A percentile compares a stretch with the other conserved stretches of the same genome.
phyloP scores from a whole-genome alignment of 1,140 invertebrate genomes.

The Bombus balteatus region DNA sequence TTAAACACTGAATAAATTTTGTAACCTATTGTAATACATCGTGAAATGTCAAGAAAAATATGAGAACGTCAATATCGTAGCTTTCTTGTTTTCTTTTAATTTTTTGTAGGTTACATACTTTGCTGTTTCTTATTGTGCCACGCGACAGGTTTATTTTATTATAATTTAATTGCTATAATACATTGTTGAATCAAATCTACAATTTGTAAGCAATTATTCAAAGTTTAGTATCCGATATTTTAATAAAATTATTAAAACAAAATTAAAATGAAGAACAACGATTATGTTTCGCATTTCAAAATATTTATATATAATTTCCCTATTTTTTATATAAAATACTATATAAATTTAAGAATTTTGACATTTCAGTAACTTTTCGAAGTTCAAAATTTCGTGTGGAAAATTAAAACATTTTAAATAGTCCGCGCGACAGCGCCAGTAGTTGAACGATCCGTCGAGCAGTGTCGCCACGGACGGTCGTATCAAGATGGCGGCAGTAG shows the following conservation, averaged over 20 bases:
- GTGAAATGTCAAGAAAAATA: neutral
- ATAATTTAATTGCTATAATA: too few relatives aligned
- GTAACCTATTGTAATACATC: neutral
- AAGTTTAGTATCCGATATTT: too few relatives aligned
- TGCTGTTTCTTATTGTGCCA: neutral
- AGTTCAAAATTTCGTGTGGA: neutral
- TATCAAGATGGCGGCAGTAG: conserved; percentile 71
- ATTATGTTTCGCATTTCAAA: neutral
- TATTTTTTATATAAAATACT: neutral
- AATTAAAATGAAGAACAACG: neutral
- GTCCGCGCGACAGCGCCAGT: neutral
- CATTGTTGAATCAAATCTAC: neutral
- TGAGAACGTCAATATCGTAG: neutral
- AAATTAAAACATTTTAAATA: neutral
- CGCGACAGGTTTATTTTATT: neutral
- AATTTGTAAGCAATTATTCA: neutral
- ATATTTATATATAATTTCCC: neutral
- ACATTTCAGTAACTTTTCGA: neutral
- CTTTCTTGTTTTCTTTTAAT: neutral
- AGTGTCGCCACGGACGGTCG: conserved; percentile 16
- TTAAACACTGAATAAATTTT: conserved; percentile 8
- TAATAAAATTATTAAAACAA: neutral
- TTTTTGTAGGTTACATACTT: neutral
- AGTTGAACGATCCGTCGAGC: neutral
- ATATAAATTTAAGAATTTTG: too few relatives aligned